Base-by-base conservation (phyloP, 92 coral and sea anemone species). In the Nematostella vectensis region DNA sequence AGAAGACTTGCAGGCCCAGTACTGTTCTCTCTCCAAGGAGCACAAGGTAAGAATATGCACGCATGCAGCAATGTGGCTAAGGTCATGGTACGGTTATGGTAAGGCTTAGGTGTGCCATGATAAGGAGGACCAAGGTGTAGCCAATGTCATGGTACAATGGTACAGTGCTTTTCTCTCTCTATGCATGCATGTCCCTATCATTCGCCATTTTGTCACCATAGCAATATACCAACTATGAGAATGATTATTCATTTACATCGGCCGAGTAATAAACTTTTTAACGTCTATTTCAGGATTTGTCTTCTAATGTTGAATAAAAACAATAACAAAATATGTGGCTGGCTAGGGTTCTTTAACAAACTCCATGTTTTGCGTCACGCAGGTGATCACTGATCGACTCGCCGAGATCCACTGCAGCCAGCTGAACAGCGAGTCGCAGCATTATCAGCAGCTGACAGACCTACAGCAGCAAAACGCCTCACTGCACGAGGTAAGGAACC, bases 381-480 rank as follows among this genome's bases (percentile, higher is more conserved):
- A 89, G 98, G 82, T 81, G 42, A 67, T 91, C 31, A 80, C 95
- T 4, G 95, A 83, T 53, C 81, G 98, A 27, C 73, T 91, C 53
- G 71, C 95, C 19, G 95, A 86, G 54, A 76, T 91, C 29, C 98
- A 91, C 27, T 86, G 95, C 1, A 75, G 82, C 61, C 96, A 93
- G 67, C 70, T 93, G 45, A 78, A 78, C 11, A 61, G 77, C 37
- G 99, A 93, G 51, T 86, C 96, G 2, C 93, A 86, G 15, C 86
- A 83, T 47, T 93, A 93, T 48, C 86, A 88, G 28, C 93, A 93
- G 53, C 77, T 93, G 23, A 78, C 82, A 49, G 88, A 83, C 23
- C 43, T 93, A 16, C 99, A 93, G 45, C 96, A 93, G 56, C 83
- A 81, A 28, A 93, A 93, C 70, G 68, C 70, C 28, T 82, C 68